Percentiles rank a stretch among this genome's conserved stretches.
These are phyloP conservation scores for Sinhomidia bicolor DNA, from an alignment of 2,888 invertebrate genomes.

Conservation along the genomic window DNA sequence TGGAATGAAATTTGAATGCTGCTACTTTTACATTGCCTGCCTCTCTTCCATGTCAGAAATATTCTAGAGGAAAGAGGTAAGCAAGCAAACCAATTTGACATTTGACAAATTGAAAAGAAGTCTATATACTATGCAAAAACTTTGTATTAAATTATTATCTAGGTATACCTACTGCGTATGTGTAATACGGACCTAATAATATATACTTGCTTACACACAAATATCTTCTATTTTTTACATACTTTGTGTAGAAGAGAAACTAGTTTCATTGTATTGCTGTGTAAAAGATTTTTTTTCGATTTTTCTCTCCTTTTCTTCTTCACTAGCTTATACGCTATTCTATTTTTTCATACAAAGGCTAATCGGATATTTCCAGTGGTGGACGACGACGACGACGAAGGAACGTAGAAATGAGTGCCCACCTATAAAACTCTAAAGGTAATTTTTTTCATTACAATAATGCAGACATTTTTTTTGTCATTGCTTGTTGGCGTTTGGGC, in stretches of 20 bases:
- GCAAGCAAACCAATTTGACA: slow-evolving; percentile 69
- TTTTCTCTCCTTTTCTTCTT: background rate
- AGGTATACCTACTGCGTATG: background rate
- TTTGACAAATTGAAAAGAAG: slow-evolving; percentile 73
- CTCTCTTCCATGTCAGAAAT: slow-evolving; percentile 2
- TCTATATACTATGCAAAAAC: slow-evolving; percentile 17
- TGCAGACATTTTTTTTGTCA: slow-evolving; percentile 33
- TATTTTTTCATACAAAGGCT: slow-evolving; percentile 4
- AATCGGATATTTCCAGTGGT: slow-evolving; percentile 43
- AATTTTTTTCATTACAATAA: slow-evolving; percentile 48
- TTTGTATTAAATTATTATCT: background rate
- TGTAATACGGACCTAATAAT: too few species aligned
- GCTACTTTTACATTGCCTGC: background rate
- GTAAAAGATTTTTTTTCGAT: slow-evolving; percentile 2
- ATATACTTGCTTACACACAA: background rate
- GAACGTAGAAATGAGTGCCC: background rate
- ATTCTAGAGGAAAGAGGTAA: slow-evolving; percentile 35
- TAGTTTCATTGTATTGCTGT: slow-evolving; percentile 4
- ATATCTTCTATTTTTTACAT: background rate
- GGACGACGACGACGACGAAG: too few species aligned
- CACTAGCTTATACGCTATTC: background rate
- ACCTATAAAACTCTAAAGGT: background rate
- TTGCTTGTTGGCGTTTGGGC: slow-evolving; percentile 13
- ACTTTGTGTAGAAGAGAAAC: background rate
- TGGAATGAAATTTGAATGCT: background rate